Conservation (phyloP, 2,797 vertebrate species). For the Mycteria americana region DNA sequence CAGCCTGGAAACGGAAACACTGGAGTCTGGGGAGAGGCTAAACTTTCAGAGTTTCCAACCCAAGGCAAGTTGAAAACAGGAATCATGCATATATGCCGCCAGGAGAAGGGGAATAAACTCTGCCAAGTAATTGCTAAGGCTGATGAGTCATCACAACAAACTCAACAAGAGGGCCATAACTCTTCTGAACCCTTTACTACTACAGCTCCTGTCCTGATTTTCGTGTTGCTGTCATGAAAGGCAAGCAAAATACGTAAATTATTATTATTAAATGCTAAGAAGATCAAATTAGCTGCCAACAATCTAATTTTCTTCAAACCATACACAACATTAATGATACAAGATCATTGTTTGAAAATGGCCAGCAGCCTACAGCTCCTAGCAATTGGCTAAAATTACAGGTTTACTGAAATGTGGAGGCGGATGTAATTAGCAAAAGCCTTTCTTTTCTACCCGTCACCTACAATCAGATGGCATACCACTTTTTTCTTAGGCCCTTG, state of each 20-base stretch:
- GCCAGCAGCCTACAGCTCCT: slow-evolving; percentile 1
- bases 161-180: slow-evolving; percentile 2
- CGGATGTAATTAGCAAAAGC: neutral
- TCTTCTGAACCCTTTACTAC: slow-evolving; percentile 36
- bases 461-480: neutral
- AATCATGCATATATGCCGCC: neutral
- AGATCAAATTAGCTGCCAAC: slow-evolving; percentile 33
- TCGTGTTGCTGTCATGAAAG: slow-evolving; percentile 28
- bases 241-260: slow-evolving; percentile 4
- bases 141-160: slow-evolving; percentile 36
- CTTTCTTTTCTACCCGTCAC: neutral
- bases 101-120: slow-evolving; percentile 20
- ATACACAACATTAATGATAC: neutral
- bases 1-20: slow-evolving; percentile 66
- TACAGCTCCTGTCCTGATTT: slow-evolving; percentile 9
- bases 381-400: neutral
- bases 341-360: neutral
- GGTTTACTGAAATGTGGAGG: neutral
- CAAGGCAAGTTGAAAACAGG: slow-evolving; percentile 52
- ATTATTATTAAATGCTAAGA: slow-evolving; percentile 8
- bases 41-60: slow-evolving; percentile 53
- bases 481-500: neutral
- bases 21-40: slow-evolving; percentile 55
- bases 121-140: slow-evolving; percentile 48
- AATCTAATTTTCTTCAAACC: slow-evolving; percentile 34